These are phyloP conservation scores for Heliangelus exortis DNA, from an alignment of 2,797 vertebrate genomes.

Conservation along the genomic window DNA sequence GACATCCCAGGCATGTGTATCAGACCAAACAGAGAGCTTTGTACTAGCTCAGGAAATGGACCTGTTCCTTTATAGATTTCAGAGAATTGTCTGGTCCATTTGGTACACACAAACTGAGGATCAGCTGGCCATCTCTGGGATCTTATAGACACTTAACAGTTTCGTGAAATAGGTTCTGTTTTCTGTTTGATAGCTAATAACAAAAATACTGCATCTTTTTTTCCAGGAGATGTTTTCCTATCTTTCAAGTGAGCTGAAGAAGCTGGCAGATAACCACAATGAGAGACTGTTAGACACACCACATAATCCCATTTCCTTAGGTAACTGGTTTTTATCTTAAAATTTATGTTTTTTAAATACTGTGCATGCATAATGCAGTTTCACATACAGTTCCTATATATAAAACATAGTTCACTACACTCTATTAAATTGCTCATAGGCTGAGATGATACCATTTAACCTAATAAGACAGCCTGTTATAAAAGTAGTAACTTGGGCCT, in stretches of 20 bases:
- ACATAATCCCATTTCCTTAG: slow-evolving; percentile 95
- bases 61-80: slow-evolving; percentile 18
- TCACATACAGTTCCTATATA: neutral
- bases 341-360: neutral
- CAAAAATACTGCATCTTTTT: neutral
- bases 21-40: neutral
- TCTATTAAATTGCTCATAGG: neutral
- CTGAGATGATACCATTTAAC: neutral
- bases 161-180: slow-evolving; percentile 15
- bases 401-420: neutral
- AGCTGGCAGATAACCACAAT: slow-evolving; percentile 84
- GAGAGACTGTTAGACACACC: slow-evolving; percentile 91
- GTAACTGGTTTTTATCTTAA: slow-evolving; percentile 73
- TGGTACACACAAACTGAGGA: neutral
- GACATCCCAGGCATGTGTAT: neutral
- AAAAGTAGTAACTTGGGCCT: neutral
- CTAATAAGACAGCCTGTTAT: neutral
- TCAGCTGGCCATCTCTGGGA: neutral
- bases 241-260: slow-evolving; percentile 89
- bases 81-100: neutral
- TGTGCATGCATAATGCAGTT: neutral
- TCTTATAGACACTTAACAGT: neutral
- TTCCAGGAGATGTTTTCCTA: slow-evolving; percentile 91
- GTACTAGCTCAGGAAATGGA: neutral
- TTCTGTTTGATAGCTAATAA: slow-evolving; percentile 39